phyloP scores from a whole-genome alignment of 2,113 vertebrate species.

The Pygoscelis antarcticus region DNA sequence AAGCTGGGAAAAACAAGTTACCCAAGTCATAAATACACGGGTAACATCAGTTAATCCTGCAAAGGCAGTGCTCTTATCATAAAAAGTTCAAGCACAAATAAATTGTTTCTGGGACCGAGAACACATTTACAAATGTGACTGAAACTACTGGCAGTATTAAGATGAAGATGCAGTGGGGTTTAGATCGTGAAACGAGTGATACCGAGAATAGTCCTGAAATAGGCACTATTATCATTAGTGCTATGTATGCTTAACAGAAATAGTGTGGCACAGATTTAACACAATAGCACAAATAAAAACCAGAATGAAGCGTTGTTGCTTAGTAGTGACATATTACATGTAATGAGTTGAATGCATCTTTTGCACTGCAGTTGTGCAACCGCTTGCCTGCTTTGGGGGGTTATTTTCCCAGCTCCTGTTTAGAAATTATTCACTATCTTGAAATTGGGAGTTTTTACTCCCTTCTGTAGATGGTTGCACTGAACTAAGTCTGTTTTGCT shows the following conservation, averaged over 20 bases:
- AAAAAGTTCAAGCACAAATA: constrained; percentile 6
- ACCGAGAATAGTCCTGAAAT: background rate
- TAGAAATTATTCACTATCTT: background rate
- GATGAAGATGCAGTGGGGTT: constrained; percentile 19
- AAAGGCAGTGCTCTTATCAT: constrained; percentile 12
- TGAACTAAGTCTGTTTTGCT: background rate
- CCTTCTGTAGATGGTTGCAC: background rate
- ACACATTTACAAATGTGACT: constrained; percentile 51
- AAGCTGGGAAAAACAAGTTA: constrained; percentile 30
- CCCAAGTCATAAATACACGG: background rate
- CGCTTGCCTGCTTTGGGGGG: background rate
- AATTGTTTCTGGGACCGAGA: constrained; percentile 39
- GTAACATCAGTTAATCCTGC: background rate
- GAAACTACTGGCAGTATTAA: background rate
- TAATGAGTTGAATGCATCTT: background rate
- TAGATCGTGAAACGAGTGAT: background rate
- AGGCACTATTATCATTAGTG: background rate
- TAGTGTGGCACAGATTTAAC: background rate
- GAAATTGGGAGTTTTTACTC: background rate
- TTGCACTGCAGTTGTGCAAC: background rate
- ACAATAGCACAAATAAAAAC: background rate
- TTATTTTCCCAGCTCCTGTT: background rate
- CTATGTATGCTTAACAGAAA: background rate
- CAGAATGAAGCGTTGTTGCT: background rate
- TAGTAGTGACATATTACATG: background rate